Base-by-base conservation (phyloP, 2,113 vertebrate species). In the Malurus alboscapulatus region DNA sequence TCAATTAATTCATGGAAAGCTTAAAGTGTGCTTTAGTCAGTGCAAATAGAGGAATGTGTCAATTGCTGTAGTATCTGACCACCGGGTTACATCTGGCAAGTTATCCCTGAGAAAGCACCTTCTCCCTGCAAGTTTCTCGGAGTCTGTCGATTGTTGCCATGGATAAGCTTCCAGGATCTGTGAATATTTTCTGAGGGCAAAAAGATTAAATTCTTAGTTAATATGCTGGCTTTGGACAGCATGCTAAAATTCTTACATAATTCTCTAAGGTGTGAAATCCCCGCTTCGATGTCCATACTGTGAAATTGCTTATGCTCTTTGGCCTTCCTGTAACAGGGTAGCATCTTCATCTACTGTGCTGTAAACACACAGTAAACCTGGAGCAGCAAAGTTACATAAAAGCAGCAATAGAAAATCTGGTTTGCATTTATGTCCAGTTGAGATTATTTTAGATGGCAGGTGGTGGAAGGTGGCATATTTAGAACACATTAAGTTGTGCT, bases 121-220 rank as follows among this genome's bases (percentile, higher is more conserved):
- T 96, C 8, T 97, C 96, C 84, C 97, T 96, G 94, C 98, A 98
- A 22, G 88, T 97, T 94, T 98, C 98, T 47, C 99, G 97, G 42
- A 99, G 98, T 94, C 97, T 98, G 85, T 94, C 86, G 75, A 99
- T 96, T 27, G 98, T 98, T 32, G 97, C 72, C 97, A 96, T 98
- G 26, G 98, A 98, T 77, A 99, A 95, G 81, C 98, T 98, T 75
- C 99, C 99, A 2, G 99, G 99, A 67, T 99, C 98, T 3, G 97
- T 96, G 87, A 99, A 99, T 92, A 99, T 98, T 98, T 98, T 98
- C 99, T 99, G 95, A 15, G 83, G 92, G 53, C 24, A 80, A 73
- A 93, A 67, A 53, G 72, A 94, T 48, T 94, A 87, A 72, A 62
- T 25, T 34, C 19, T 42, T 29, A 9, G 3, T 91, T 88, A 91